Evolutionary conservation across 2,888 invertebrate genomes (phyloP), one percentile per base, ranked within the genome.

Genomic region (Oscheius sp.): DNA sequence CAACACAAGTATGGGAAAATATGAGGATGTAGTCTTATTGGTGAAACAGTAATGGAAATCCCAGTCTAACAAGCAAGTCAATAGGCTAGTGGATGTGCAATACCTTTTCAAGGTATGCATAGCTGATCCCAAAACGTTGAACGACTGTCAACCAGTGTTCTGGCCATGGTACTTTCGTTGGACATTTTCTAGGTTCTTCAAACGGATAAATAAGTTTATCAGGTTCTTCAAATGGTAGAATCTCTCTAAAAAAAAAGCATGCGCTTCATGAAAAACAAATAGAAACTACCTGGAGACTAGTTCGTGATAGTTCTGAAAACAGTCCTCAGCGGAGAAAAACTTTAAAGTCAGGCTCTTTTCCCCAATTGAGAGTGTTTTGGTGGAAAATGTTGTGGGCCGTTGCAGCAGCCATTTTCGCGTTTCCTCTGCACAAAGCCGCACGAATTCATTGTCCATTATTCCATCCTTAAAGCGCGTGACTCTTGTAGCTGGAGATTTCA

Each of bases 21-120:
- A 33, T 68, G 68, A 20, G 68, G 68, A 27, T 53, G 58, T 0
- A 68, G 29, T 34, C 52, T 48, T 6, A 68, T 17, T 2, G 46
- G 68, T 39, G 23, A 29, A 20, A 61, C n/a, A 15, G 61, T 61
- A 8, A 45, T 17, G 33, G n/a, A 23, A 17, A 37, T 55, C 17
- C 34, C 17, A 20, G 33, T 55, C 61, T 61, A 31, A 25, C 31
- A n/a, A 45, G n/a, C 39, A 58, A 39, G 15, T 8, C 0, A 39
- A 58, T 15, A 3, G 15, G 4, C 20, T 8, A n/a, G 23, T 17
- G 1, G 3, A 39, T 3, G 1, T n/a, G 3, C n/a, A 6, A 15
- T 33, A 64, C 64, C 64, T 31, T 48, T 15, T 15, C 20, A 1
- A 48, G 17, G 23, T 45, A 12, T 5, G 23, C 48, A 33, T 45